Evolutionary conservation across 1,140 invertebrate genomes (phyloP).

Genomic region (Bombyx mandarina): DNA sequence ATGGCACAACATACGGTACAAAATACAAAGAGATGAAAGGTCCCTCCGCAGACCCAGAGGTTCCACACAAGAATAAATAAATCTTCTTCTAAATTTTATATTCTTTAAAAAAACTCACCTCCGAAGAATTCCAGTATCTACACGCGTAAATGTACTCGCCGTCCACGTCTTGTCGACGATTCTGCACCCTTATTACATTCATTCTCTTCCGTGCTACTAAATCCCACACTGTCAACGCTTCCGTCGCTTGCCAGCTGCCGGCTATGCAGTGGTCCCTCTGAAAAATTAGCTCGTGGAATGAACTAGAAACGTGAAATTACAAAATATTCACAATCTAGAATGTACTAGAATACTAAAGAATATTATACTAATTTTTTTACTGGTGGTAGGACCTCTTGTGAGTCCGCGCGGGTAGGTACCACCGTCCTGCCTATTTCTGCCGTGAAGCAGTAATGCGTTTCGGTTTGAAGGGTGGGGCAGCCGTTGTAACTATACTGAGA

Average conservation of each 20-base stretch:
- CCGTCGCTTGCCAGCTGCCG: constrained; percentile 55
- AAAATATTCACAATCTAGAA: background rate
- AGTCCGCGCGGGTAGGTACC: too few relatives aligned
- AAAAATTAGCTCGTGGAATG: constrained; percentile 3
- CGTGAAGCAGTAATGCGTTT: too few relatives aligned
- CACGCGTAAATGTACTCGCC: constrained; percentile 62
- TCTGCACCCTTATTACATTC: constrained; percentile 49
- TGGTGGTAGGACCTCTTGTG: too few relatives aligned
- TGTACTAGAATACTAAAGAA: background rate
- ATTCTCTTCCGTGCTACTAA: constrained; percentile 43
- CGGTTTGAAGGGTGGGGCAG: too few relatives aligned
- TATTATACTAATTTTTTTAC: background rate
- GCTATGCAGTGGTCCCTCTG: constrained; percentile 49
- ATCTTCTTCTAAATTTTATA: too few relatives aligned
- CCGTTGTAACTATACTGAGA: too few relatives aligned
- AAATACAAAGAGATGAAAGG: too few relatives aligned
- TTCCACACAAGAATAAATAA: background rate
- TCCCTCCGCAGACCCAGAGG: too few relatives aligned
- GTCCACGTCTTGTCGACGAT: constrained; percentile 46
- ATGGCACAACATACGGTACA: too few relatives aligned
- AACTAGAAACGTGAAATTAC: background rate
- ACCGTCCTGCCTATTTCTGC: too few relatives aligned
- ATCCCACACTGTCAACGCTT: constrained; percentile 54
- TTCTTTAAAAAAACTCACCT: constrained; percentile 20
- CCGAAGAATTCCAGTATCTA: constrained; percentile 49